phyloP scores from a whole-genome alignment of 2,113 vertebrate genomes.

The Abramis brama region DNA sequence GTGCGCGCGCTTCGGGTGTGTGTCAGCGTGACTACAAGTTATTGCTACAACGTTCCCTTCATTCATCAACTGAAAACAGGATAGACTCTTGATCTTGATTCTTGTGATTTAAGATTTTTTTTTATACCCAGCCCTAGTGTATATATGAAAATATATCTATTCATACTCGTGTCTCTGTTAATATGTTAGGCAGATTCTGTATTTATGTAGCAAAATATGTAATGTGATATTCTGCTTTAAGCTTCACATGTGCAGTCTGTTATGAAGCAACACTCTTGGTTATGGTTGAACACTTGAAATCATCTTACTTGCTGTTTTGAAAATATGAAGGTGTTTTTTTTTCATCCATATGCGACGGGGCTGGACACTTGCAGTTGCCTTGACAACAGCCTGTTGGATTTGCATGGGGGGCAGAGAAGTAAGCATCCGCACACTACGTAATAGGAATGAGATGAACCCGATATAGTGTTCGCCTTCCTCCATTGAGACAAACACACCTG shows the following conservation, averaged over 20 bases:
- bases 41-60: too few relatives aligned
- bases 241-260: background rate
- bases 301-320: background rate
- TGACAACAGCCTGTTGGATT: conserved; percentile 59
- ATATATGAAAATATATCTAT: too few relatives aligned
- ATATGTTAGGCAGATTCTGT: background rate
- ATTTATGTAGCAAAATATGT: background rate
- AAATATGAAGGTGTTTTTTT: background rate
- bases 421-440: conserved; percentile 66
- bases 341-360: conserved; percentile 30
- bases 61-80: too few relatives aligned
- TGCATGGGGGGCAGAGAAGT: conserved; percentile 63
- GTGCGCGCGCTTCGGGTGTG: too few relatives aligned
- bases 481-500: conserved; percentile 56
- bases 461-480: conserved; percentile 71
- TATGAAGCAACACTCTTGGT: background rate
- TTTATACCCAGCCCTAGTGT: too few relatives aligned
- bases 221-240: background rate
- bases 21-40: too few relatives aligned
- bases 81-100: too few relatives aligned
- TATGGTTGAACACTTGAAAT: background rate
- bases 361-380: conserved; percentile 59
- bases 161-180: background rate
- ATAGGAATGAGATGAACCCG: conserved; percentile 73
- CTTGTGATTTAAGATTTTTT: too few relatives aligned